phyloP scores from a whole-genome alignment of 2,888 invertebrate species.

The Synergus gifuensis region DNA sequence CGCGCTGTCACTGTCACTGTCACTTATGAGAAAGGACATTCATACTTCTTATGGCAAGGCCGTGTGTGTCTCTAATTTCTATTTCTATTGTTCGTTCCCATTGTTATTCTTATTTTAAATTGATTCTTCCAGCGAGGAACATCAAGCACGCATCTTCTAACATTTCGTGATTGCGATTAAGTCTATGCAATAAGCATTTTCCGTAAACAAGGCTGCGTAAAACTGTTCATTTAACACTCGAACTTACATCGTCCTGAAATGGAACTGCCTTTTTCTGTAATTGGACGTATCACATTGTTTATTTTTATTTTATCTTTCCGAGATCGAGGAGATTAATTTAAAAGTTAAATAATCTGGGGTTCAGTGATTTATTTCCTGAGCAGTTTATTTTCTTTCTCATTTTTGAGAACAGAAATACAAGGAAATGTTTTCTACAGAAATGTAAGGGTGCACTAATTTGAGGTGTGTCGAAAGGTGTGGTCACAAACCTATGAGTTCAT shows the following conservation, averaged over 20 bases:
- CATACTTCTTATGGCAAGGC: background rate
- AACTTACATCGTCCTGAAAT: conserved; percentile 42
- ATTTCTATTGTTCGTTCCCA: background rate
- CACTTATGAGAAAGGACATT: background rate
- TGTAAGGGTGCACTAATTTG: conserved; percentile 16
- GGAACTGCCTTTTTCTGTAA: background rate
- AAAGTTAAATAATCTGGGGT: background rate
- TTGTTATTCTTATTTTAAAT: conserved; percentile 31
- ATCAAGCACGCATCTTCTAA: background rate
- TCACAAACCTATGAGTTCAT: background rate
- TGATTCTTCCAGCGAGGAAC: conserved; percentile 42
- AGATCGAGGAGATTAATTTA: background rate
- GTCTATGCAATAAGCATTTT: conserved; percentile 39
- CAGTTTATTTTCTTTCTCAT: background rate
- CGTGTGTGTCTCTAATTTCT: background rate
- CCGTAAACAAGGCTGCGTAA: conserved; percentile 46
- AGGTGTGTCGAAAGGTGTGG: conserved; percentile 23
- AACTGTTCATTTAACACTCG: conserved; percentile 48
- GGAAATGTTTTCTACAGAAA: background rate
- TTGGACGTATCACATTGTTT: background rate
- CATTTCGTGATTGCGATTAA: conserved; percentile 43
- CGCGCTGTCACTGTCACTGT: background rate
- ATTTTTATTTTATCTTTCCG: background rate
- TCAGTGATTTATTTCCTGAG: background rate
- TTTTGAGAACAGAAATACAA: background rate